phyloP scores from a whole-genome alignment of 2,113 vertebrate species.

The Saccopteryx leptura region DNA sequence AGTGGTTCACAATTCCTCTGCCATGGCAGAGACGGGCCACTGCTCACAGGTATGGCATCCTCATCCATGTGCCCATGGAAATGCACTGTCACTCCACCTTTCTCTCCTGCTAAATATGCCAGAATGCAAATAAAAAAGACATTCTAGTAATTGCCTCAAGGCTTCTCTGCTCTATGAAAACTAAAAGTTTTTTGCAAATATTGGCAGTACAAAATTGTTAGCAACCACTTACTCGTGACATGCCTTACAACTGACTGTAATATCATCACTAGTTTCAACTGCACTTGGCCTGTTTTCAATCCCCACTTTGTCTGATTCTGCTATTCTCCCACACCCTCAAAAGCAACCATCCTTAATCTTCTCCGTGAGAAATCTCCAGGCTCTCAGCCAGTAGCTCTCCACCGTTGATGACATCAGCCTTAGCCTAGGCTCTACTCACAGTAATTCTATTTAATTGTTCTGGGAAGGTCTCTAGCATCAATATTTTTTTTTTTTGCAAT shows the following conservation, averaged over 20 bases:
- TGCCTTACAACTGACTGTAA: neutral
- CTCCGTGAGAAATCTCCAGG: constrained; percentile 48
- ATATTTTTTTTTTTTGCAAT: neutral
- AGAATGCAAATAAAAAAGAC: neutral
- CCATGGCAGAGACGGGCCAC: neutral
- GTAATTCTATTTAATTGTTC: constrained; percentile 56
- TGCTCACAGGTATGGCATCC: accelerated
- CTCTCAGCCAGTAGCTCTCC: constrained; percentile 18
- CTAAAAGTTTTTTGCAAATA: neutral
- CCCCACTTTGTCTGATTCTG: neutral
- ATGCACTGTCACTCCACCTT: neutral
- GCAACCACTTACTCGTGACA: neutral
- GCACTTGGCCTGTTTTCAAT: neutral
- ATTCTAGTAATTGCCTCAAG: neutral
- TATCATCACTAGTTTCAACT: neutral
- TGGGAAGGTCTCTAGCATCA: neutral
- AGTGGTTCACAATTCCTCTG: neutral
- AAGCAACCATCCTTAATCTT: neutral
- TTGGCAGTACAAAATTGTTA: neutral
- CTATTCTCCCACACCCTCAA: neutral
- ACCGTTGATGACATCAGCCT: neutral
- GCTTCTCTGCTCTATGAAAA: neutral
- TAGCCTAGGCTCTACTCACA: neutral
- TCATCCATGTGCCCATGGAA: accelerated
- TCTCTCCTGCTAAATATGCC: neutral